phyloP scores from a whole-genome alignment of 2,888 invertebrate genomes.

The Himalopsyche anomala region DNA sequence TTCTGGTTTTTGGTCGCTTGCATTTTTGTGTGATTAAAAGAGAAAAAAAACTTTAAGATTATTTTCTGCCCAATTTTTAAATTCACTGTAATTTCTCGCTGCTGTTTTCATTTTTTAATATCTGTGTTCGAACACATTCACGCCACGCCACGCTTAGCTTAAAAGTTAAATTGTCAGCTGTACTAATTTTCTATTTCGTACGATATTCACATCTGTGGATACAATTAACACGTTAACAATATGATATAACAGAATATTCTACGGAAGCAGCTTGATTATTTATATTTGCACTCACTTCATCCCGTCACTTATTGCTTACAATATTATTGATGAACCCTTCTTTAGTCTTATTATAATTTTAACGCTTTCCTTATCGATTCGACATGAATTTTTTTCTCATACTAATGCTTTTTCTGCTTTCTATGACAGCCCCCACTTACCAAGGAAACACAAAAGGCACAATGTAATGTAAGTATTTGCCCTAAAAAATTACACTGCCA shows the following conservation, averaged over 20 bases:
- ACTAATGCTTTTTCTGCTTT: constrained; percentile 41
- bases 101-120: background rate
- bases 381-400: background rate
- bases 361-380: background rate
- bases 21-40: background rate
- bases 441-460: constrained; percentile 74
- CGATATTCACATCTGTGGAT: background rate
- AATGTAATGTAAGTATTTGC: constrained; percentile 73
- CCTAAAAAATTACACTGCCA: background rate
- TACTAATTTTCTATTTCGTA: background rate
- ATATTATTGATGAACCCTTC: background rate
- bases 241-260: too few relatives aligned
- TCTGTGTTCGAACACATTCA: too few relatives aligned
- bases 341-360: background rate
- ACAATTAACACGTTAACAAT: background rate
- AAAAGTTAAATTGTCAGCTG: background rate
- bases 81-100: background rate
- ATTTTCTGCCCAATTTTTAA: background rate
- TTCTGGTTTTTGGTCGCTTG: background rate
- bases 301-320: too few relatives aligned
- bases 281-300: too few relatives aligned
- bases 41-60: background rate
- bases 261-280: too few relatives aligned
- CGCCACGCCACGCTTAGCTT: background rate
- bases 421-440: constrained; percentile 75